These are phyloP conservation scores for Odontothrips loti DNA, from an alignment of 2,888 invertebrate genomes.

Conservation along the genomic window DNA sequence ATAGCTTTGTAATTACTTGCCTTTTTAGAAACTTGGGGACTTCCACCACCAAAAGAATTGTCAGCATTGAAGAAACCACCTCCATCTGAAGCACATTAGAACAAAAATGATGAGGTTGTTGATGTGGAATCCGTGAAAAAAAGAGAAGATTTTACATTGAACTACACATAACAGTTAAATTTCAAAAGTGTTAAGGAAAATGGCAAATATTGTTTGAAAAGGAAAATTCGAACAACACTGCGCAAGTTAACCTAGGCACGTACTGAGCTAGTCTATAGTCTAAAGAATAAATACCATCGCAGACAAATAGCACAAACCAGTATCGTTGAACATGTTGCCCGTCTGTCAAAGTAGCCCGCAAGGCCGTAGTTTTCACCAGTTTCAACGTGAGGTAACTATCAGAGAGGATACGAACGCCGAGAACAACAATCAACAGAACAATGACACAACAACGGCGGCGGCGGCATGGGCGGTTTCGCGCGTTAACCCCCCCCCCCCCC, in stretches of 20 bases:
- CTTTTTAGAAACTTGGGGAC: not conserved
- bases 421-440: no score
- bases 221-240: not conserved
- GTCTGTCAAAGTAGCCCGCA: no score
- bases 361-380: no score
- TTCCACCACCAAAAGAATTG: conserved; percentile 4
- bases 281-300: not conserved
- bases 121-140: not conserved
- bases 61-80: not conserved
- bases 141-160: not conserved
- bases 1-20: not conserved
- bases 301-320: not conserved
- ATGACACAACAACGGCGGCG: no score
- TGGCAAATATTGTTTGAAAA: not conserved
- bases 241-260: not conserved
- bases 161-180: not conserved
- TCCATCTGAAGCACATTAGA: not conserved
- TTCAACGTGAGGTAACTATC: no score
- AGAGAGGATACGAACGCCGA: no score
- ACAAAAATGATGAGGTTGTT: not conserved
- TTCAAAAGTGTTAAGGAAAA: not conserved
- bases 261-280: not conserved
- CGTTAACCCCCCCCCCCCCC: no score
- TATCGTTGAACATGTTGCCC: not conserved
- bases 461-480: no score